Evolutionary conservation across 2,113 vertebrate species (phyloP), one percentile per base, ranked within the genome.

Genomic region (Gallinago jamesoni): DNA sequence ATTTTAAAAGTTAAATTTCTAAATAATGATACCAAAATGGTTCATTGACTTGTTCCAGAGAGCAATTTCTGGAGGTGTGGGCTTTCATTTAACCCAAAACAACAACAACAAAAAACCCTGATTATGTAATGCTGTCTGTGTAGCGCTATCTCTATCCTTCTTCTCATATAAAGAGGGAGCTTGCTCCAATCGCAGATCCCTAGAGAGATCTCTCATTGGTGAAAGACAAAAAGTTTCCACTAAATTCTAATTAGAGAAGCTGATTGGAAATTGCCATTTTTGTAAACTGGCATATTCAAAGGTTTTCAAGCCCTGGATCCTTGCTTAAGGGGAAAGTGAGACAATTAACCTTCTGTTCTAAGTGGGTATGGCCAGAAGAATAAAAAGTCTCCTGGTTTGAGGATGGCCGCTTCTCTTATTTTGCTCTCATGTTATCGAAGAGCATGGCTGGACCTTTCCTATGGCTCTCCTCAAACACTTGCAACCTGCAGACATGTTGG

Each of bases 1-100:
- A 76, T 76, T 79, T 92, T 94, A n/a, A 76, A 94, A 93, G 69
- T 87, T 93, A 89, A 45, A 25, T 80, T 91, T 87, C 39, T 82
- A 95, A 91, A 87, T 89, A 85, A 89, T 91, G 73, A 87, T 69
- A 89, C 89, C 66, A 96, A 77, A 97, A 91, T 81, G 59, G 37
- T 95, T 90, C 84, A 76, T 87, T 93, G 93, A 41, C 91, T 91
- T 90, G 62, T 93, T 94, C 70, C 14, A 18, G 67, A 69, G 56
- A 94, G 52, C 68, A 85, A 24, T 18, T 95, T 91, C 82, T 88
- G 41, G 53, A 84, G 55, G 30, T 82, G 52, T 69, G 91, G 76
- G 50, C n/a, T 91, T 94, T 85, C 77, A 85, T 79, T 87, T 15
- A 48, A 22, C 47, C 47, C 21, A 69, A 88, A 57, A 23, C 50